Evolutionary conservation across 2,888 invertebrate genomes (phyloP).

Genomic region (Geotrupes spiniger): DNA sequence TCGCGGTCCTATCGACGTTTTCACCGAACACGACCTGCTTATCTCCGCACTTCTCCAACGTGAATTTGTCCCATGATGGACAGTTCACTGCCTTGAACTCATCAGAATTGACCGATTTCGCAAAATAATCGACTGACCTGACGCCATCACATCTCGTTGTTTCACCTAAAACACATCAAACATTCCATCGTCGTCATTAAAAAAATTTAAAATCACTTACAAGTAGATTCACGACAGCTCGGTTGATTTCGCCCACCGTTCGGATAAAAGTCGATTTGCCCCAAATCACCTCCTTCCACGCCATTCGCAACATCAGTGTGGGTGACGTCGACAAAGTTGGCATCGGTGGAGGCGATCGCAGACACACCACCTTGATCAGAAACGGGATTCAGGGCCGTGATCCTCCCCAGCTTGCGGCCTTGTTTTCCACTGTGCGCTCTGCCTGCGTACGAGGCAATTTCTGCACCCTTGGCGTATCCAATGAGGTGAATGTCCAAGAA

Average conservation of each 20-base stretch:
- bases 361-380: slow-evolving; percentile 23
- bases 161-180: too few species aligned
- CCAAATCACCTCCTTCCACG: slow-evolving; percentile 11
- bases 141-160: too few species aligned
- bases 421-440: slow-evolving; percentile 19
- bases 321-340: slow-evolving; percentile 30
- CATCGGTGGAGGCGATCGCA: slow-evolving; percentile 16
- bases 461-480: slow-evolving; percentile 21
- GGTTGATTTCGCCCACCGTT: slow-evolving; percentile 18
- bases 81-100: slow-evolving; percentile 29
- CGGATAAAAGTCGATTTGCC: slow-evolving; percentile 29
- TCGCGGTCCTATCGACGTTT: slow-evolving; percentile 21
- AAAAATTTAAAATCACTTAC: too few species aligned
- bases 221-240: background rate
- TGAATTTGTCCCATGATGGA: slow-evolving; percentile 22
- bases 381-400: slow-evolving; percentile 28
- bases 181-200: too few species aligned
- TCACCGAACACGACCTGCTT: slow-evolving; percentile 28
- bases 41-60: slow-evolving; percentile 20
- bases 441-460: slow-evolving; percentile 20
- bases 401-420: slow-evolving; percentile 27
- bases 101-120: slow-evolving; percentile 27
- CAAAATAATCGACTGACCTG: slow-evolving; percentile 6
- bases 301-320: slow-evolving; percentile 15
- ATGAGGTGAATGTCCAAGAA: slow-evolving; percentile 31